These are phyloP conservation scores for Gyrodactylus salaris DNA, from an alignment of 1,140 invertebrate genomes.

Conservation along the genomic window DNA sequence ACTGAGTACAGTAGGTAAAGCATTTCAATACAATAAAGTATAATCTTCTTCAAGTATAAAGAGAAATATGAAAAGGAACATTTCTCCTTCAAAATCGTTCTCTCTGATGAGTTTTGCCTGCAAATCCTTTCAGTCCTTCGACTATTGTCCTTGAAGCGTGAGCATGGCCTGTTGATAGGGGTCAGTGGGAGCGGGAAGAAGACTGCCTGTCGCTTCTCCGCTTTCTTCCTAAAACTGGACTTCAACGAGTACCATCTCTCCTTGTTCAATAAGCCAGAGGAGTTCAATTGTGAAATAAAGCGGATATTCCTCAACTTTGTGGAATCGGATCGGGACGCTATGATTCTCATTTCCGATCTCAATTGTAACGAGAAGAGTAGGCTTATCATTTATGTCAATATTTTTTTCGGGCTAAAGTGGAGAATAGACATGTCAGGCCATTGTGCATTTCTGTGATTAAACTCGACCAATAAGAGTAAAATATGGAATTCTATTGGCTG, in stretches of 20 bases:
- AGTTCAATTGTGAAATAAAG: conserved; percentile 52
- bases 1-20: no score
- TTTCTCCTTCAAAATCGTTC: conserved; percentile 32
- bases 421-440: no score
- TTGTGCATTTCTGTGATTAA: no score
- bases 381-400: background rate
- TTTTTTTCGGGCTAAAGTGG: background rate
- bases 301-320: conserved; percentile 36
- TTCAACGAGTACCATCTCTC: conserved; percentile 31
- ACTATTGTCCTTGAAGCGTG: conserved; percentile 40
- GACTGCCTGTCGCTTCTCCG: conserved; percentile 19
- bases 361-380: conserved; percentile 27
- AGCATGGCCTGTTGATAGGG: conserved; percentile 45
- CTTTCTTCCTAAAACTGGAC: conserved; percentile 27
- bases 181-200: conserved; percentile 50
- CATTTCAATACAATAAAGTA: no score
- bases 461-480: no score
- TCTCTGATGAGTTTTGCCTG: conserved; percentile 57
- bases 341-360: conserved; percentile 45
- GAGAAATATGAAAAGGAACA: no score
- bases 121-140: conserved; percentile 50
- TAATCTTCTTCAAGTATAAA: no score
- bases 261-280: conserved; percentile 26
- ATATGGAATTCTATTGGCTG: no score
- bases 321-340: conserved; percentile 36